Conservation (phyloP, 2,888 invertebrate genomes). For the Leuctra nigra region DNA sequence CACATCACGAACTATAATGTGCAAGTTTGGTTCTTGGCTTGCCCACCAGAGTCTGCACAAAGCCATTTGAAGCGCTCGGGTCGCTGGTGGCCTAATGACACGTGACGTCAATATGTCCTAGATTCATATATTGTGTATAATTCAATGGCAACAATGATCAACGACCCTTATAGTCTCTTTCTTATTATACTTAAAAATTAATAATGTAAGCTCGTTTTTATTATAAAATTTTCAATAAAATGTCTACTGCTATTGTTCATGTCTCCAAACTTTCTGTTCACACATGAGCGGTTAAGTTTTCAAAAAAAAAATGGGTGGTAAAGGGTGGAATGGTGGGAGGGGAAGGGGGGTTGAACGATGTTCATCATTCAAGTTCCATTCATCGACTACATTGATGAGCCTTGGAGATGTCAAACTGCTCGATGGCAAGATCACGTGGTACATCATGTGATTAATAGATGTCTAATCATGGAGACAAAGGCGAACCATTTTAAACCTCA, state of each 20-base stretch:
- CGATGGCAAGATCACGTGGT: neutral
- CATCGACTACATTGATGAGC: slow-evolving; percentile 7
- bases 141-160: slow-evolving; percentile 19
- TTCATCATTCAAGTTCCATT: slow-evolving; percentile 19
- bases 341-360: slow-evolving; percentile 17
- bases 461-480: slow-evolving; percentile 13
- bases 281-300: slow-evolving; percentile 13
- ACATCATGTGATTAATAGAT: slow-evolving; percentile 9
- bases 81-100: slow-evolving; percentile 21
- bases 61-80: too few relatives aligned
- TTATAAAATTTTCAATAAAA: slow-evolving; percentile 1
- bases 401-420: neutral
- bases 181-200: slow-evolving; percentile 22
- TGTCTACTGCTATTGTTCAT: slow-evolving; percentile 13
- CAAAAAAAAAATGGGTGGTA: slow-evolving; percentile 5
- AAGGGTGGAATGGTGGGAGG: too few relatives aligned
- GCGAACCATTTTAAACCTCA: slow-evolving; percentile 3
- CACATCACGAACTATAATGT: too few relatives aligned
- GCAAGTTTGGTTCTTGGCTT: too few relatives aligned
- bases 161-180: slow-evolving; percentile 17
- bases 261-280: slow-evolving; percentile 14
- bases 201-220: slow-evolving; percentile 21
- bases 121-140: neutral
- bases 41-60: too few relatives aligned
- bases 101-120: slow-evolving; percentile 15